A percentile compares a stretch with the other conserved stretches of the same genome.
Conservation (phyloP, 2,113 vertebrate genomes). For the Polypterus senegalus region DNA sequence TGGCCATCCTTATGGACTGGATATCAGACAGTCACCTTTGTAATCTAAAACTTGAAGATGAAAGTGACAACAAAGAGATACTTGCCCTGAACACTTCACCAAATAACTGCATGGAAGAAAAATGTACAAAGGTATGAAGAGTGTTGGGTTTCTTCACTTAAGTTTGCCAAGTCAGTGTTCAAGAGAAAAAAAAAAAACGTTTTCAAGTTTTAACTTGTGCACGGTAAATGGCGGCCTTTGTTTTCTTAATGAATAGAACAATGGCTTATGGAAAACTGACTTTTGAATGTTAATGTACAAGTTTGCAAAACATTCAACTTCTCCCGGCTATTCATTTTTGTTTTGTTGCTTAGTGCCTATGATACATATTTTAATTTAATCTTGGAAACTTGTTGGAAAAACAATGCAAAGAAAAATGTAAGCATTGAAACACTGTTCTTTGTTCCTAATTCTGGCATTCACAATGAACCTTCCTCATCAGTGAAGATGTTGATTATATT, state of each 20-base stretch:
- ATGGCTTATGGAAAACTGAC: conserved; percentile 3
- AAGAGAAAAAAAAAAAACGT: not conserved
- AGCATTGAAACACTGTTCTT: no score
- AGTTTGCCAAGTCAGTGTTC: not conserved
- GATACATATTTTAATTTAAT: no score
- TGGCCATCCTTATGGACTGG: conserved; percentile 68
- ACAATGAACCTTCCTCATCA: no score
- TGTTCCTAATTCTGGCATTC: no score
- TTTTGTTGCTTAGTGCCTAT: no score
- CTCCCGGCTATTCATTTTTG: not conserved
- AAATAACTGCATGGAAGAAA: conserved; percentile 41
- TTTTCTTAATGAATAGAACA: conserved; percentile 5
- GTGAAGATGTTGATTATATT: no score
- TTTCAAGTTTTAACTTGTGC: conserved; percentile 15
- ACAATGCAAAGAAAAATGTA: no score
- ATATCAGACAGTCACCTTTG: conserved; percentile 52
- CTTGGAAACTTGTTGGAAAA: no score
- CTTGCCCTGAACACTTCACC: conserved; percentile 18
- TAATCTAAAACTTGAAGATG: conserved; percentile 34
- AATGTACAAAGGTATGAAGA: conserved; percentile 61
- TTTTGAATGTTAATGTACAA: not conserved
- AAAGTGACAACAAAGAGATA: conserved; percentile 24
- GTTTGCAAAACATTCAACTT: not conserved
- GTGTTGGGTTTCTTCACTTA: not conserved
- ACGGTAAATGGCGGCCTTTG: conserved; percentile 17